These are phyloP conservation scores for Xestia sexstrigata DNA, from an alignment of 2,888 invertebrate genomes.

Conservation along the genomic window DNA sequence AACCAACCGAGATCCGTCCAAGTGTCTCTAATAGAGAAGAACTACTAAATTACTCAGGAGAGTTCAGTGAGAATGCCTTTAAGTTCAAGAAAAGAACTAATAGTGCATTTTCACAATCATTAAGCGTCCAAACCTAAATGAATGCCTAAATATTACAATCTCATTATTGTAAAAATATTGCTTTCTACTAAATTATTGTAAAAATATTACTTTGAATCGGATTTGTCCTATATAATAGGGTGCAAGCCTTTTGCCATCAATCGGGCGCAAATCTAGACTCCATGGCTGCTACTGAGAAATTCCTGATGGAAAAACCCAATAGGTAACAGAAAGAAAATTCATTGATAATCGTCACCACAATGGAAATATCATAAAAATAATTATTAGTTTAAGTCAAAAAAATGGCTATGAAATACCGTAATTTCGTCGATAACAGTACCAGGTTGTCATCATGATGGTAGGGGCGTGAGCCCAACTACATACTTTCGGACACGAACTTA, in stretches of 20 bases:
- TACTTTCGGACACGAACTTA: background rate
- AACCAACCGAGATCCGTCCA: background rate
- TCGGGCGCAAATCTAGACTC: fast-evolving
- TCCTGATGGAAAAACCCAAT: background rate
- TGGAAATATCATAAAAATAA: background rate
- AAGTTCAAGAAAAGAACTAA: background rate
- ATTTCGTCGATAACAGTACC: too few species aligned
- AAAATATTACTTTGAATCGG: too few species aligned
- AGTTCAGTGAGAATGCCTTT: background rate
- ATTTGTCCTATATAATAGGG: too few species aligned
- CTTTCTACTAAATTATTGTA: too few species aligned
- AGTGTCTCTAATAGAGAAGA: background rate
- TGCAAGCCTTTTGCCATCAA: too few species aligned
- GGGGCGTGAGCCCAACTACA: background rate
- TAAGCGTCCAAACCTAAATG: background rate
- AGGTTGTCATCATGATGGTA: background rate
- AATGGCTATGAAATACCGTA: too few species aligned
- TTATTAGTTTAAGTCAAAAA: background rate
- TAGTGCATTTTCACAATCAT: background rate
- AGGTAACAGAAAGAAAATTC: background rate
- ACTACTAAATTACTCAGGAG: background rate
- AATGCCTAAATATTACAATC: background rate
- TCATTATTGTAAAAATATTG: too few species aligned
- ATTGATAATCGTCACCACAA: background rate
- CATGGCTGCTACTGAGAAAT: background rate